A percentile compares a stretch with the other conserved stretches of the same genome.
These are phyloP conservation scores for Geophilus truncorum DNA, from an alignment of 2,888 invertebrate genomes.

Conservation along the genomic window DNA sequence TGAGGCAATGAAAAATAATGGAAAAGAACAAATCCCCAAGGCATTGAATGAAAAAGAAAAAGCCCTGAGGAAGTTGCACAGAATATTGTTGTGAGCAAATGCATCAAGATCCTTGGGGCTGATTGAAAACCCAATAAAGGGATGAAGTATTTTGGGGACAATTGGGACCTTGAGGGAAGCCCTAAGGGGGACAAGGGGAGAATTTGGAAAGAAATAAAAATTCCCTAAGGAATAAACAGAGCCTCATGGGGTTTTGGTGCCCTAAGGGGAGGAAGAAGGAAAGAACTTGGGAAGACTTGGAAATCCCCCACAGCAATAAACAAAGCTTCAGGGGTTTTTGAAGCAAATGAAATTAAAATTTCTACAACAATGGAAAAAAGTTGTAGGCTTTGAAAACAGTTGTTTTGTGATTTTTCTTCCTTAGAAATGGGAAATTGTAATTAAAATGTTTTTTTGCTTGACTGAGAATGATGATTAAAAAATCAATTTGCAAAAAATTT, in stretches of 20 bases:
- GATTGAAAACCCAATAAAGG: no score
- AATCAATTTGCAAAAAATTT: neutral
- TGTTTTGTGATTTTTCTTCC: neutral
- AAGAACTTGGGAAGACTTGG: neutral
- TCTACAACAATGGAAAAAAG: neutral
- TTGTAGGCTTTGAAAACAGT: neutral
- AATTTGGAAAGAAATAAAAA: neutral
- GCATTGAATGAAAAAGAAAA: no score
- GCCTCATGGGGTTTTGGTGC: neutral
- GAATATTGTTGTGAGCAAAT: neutral
- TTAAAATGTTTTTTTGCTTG: slow-evolving; percentile 20
- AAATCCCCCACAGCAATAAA: neutral
- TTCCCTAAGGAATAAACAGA: neutral
- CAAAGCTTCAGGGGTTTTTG: neutral
- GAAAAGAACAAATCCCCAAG: neutral
- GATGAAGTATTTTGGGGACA: no score
- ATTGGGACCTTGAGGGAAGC: neutral
- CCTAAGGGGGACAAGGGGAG: no score
- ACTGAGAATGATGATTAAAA: neutral
- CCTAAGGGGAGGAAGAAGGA: no score
- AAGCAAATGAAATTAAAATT: neutral
- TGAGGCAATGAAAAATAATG: neutral
- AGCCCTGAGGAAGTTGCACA: neutral
- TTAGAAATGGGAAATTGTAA: neutral
- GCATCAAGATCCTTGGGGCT: neutral